A percentile compares a stretch with the other conserved stretches of the same genome.
Conservation (phyloP, 2,113 vertebrate species). For the Amblyopsis rosae region DNA sequence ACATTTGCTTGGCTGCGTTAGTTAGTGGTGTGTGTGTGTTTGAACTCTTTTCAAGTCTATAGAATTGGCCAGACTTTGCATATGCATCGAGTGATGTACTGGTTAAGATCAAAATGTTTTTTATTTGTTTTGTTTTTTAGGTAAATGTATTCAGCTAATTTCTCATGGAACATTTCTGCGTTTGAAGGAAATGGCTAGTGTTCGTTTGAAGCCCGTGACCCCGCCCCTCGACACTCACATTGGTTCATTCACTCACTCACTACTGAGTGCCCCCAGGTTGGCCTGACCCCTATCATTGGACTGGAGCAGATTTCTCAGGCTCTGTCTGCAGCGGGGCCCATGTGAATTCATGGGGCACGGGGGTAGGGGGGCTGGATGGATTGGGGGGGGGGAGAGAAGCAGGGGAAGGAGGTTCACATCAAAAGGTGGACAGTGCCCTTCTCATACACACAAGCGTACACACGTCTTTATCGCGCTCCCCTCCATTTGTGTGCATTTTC, state of each 20-base stretch:
- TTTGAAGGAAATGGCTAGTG: conserved; percentile 48
- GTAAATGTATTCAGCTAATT: conserved; percentile 61
- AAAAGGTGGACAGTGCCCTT: conserved; percentile 64
- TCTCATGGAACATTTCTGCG: conserved; percentile 29
- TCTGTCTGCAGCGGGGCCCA: conserved; percentile 21
- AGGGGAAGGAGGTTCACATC: conserved; percentile 65
- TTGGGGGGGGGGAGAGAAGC: conserved; percentile 51
- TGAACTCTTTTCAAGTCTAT: conserved; percentile 58
- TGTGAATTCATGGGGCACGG: conserved; percentile 31
- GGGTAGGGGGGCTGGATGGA: conserved; percentile 26
- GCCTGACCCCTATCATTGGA: conserved; percentile 54
- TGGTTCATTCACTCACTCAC: not conserved
- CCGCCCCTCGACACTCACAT: conserved; percentile 4
- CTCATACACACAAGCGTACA: conserved; percentile 17
- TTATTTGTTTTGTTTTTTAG: not conserved
- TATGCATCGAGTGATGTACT: conserved; percentile 40
- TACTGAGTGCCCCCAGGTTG: conserved; percentile 28
- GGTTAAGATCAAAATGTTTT: conserved; percentile 60
- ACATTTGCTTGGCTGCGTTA: not conserved
- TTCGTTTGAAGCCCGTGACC: conserved; percentile 54
- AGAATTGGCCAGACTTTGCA: conserved; percentile 39
- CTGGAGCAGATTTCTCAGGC: conserved; percentile 63
- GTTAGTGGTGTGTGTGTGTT: conserved; percentile 26
- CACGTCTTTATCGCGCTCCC: conserved; percentile 37
- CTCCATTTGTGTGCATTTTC: conserved; percentile 56